These are phyloP conservation scores for Syrista parreyssii DNA, from an alignment of 2,888 invertebrate species.

Conservation along the genomic window DNA sequence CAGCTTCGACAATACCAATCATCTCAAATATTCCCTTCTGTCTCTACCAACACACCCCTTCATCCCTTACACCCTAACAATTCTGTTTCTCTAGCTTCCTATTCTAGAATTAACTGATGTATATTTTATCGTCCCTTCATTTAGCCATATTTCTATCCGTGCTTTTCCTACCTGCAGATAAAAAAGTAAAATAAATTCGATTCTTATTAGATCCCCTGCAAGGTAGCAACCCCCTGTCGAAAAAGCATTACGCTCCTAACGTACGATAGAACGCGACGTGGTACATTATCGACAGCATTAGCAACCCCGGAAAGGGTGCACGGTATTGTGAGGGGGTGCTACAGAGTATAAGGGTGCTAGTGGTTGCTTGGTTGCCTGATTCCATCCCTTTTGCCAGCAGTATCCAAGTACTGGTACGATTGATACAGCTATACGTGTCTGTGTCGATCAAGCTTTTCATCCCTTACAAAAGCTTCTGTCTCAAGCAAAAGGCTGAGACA, in stretches of 20 bases:
- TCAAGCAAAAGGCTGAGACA: neutral
- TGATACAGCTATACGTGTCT: slow-evolving; percentile 18
- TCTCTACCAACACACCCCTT: slow-evolving; percentile 40
- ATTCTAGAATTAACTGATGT: neutral
- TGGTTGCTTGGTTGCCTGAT: slow-evolving; percentile 17
- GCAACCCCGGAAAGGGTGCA: slow-evolving; percentile 30
- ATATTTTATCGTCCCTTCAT: neutral
- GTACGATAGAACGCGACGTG: slow-evolving; percentile 10
- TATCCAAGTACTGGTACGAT: slow-evolving; percentile 20
- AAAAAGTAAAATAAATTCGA: neutral
- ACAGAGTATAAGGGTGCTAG: slow-evolving; percentile 6
- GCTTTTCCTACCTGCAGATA: neutral
- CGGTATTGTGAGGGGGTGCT: slow-evolving; percentile 15
- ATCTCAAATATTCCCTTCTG: slow-evolving; percentile 18
- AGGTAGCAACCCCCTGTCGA: neutral
- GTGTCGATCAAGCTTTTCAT: slow-evolving; percentile 10
- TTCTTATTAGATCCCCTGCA: neutral
- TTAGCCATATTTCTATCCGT: neutral
- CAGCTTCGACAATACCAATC: slow-evolving; percentile 21
- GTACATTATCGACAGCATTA: slow-evolving; percentile 37
- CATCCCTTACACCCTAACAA: slow-evolving; percentile 16
- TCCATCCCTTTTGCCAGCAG: neutral
- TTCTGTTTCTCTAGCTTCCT: neutral
- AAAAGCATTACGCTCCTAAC: slow-evolving; percentile 20
- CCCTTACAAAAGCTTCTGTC: neutral